Evolutionary conservation across 2,113 vertebrate genomes (phyloP).

Genomic region (Trematomus loennbergii): DNA sequence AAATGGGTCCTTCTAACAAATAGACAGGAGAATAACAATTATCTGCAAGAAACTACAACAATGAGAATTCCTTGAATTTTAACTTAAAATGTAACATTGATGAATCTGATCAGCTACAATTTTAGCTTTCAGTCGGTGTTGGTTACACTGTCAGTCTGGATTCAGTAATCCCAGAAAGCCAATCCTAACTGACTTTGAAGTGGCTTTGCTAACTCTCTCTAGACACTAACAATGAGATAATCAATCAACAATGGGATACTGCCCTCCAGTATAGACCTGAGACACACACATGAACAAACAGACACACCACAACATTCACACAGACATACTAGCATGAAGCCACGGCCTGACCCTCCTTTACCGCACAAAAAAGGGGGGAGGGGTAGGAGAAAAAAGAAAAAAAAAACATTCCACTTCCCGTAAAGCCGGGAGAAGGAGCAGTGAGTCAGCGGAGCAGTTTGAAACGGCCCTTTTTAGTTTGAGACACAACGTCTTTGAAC

Average conservation of each 20-base stretch:
- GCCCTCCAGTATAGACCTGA: slow-evolving; percentile 46
- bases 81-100: not conserved
- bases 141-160: not conserved
- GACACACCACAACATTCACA: slow-evolving; percentile 58
- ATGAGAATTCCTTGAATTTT: not conserved
- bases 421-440: slow-evolving; percentile 77
- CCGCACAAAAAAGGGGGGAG: slow-evolving; percentile 18
- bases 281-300: slow-evolving; percentile 53
- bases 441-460: slow-evolving; percentile 82
- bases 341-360: slow-evolving; percentile 48
- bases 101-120: not conserved
- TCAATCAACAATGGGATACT: slow-evolving; percentile 58
- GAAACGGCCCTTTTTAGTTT: slow-evolving; percentile 64
- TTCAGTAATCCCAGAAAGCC: not conserved
- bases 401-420: slow-evolving; percentile 86
- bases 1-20: not conserved
- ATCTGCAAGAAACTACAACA: not conserved
- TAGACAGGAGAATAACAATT: not conserved
- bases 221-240: slow-evolving; percentile 58
- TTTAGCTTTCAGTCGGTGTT: not conserved
- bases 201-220: slow-evolving; percentile 39
- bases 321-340: slow-evolving; percentile 74
- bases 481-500: slow-evolving; percentile 57
- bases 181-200: slow-evolving; percentile 20
- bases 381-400: slow-evolving; percentile 36